Evolutionary conservation across 2,113 vertebrate species (phyloP), one percentile per base, ranked within the genome.

Genomic region (Erythrocebus patas): DNA sequence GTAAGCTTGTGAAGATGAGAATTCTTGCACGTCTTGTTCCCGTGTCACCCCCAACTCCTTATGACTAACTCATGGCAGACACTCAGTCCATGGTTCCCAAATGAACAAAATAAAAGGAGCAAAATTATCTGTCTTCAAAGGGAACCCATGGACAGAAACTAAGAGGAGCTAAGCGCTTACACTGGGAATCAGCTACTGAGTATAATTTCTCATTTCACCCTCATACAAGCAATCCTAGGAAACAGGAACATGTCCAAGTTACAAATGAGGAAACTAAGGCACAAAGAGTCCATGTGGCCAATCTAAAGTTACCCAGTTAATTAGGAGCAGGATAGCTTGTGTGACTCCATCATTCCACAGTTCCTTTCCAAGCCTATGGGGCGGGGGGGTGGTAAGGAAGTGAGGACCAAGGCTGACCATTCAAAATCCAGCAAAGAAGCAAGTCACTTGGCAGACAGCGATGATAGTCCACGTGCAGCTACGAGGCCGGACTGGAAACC

Each of bases 1-100:
- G n/a, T 43, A 89, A 57, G 70, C 27, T 30, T 35, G 27, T 5
- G 30, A 91, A 94, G 83, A 43, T 90, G 92, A 91, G 80, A 92
- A 95, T 92, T 91, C 64, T 64, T 73, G 17, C 38, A 89, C 55
- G 52, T 75, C 64, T 48, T 38, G 38, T 66, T 64, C 76, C 61
- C 64, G 6, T 30, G 17, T 79, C 52, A 3, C 68, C 22, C 43
- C 43, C 1, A 48, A 52, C 23, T 64, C 81, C 6, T 25, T 10
- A 18, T 1, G 2, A 59, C 35, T 89, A 70, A 90, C 48, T 38
- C 2, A 5, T 32, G 50, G 64, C 75, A 78, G 86, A 59, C 30
- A 48, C 14, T 70, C 25, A 35, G 59, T 16, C 4, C 25, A n/a
- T 8, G 50, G 57, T 48, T 82, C 59, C 68, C 73, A 73, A 57